Conservation (phyloP, 2,113 vertebrate genomes). For the Megaceryle maxima region DNA sequence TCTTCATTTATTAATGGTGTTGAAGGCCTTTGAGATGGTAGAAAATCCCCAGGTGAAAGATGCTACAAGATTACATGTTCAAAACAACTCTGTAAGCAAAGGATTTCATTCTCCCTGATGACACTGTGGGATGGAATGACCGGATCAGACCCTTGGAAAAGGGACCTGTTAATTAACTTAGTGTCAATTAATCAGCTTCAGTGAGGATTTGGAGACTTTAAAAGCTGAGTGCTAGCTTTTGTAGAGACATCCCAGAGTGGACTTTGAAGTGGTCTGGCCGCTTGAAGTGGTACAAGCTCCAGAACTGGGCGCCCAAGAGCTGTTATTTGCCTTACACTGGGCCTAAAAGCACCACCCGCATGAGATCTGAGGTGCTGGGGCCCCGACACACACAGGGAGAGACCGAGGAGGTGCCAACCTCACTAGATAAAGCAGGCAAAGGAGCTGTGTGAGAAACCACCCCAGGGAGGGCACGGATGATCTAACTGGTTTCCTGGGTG, state of each 20-base stretch:
- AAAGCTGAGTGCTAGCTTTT: neutral
- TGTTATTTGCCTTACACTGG: neutral
- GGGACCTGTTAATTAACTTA: neutral
- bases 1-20: neutral
- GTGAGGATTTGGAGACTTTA: neutral
- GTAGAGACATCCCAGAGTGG: neutral
- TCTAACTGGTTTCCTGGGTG: neutral
- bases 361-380: neutral
- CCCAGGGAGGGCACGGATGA: neutral
- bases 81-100: neutral
- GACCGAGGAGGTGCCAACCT: neutral
- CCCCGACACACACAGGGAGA: neutral
- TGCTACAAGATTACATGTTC: neutral
- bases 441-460: neutral
- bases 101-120: neutral
- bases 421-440: neutral
- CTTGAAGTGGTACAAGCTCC: neutral
- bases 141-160: neutral
- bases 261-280: neutral
- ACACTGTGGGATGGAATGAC: neutral
- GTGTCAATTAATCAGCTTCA: conserved; percentile 5
- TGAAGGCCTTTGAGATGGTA: neutral
- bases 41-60: neutral
- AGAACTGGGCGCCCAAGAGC: neutral
- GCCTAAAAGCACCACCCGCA: neutral